A percentile compares a stretch with the other conserved stretches of the same genome.
Conservation (phyloP, 2,113 vertebrate genomes). For the Gulo gulo region DNA sequence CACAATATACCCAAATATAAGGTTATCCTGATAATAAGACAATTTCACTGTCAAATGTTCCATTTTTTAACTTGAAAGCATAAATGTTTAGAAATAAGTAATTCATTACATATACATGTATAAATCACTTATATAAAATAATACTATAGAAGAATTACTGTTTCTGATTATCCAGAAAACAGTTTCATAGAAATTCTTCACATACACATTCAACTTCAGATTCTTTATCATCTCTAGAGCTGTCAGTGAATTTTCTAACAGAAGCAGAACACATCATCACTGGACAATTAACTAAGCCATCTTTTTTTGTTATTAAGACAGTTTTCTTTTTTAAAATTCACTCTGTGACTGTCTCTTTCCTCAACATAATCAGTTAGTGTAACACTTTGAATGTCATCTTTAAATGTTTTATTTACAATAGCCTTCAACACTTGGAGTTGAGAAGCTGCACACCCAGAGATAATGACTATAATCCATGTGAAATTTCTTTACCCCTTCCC, state of each 20-base stretch:
- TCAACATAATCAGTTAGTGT: not conserved
- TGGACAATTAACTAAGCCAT: not conserved
- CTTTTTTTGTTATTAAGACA: not conserved
- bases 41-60: not conserved
- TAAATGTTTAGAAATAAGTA: not conserved
- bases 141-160: not conserved
- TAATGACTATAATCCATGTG: not conserved
- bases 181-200: not conserved
- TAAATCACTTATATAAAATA: not conserved
- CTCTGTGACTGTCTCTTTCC: not conserved
- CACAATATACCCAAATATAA: not conserved
- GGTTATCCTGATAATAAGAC: not conserved
- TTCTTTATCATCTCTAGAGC: not conserved
- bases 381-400: not conserved
- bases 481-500: not conserved
- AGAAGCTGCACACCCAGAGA: not conserved
- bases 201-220: not conserved
- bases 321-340: conserved; percentile 25
- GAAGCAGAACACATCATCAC: not conserved
- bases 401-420: not conserved
- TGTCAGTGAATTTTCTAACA: not conserved
- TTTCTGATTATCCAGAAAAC: not conserved
- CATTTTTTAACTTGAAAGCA: not conserved
- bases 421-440: not conserved
- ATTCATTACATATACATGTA: not conserved